Percentiles rank a stretch among this genome's conserved stretches.
Conservation (phyloP, 2,888 invertebrate species). For the Andrena praecox region DNA sequence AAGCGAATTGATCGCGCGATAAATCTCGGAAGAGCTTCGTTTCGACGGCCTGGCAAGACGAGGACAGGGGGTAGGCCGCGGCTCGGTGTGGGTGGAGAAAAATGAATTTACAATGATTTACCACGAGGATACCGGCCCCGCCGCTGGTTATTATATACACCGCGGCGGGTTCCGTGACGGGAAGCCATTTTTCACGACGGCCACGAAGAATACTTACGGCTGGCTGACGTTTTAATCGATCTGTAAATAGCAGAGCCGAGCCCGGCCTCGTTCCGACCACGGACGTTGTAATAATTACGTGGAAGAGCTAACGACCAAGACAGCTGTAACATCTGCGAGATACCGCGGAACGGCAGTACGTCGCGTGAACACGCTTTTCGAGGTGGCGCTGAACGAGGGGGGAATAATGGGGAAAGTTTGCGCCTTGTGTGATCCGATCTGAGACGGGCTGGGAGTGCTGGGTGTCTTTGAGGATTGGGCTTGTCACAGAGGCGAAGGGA, state of each 20-base stretch:
- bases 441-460: background rate
- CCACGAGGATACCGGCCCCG: slow-evolving; percentile 75
- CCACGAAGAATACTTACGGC: slow-evolving; percentile 76
- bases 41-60: slow-evolving; percentile 40
- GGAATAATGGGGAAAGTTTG: slow-evolving; percentile 18
- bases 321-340: background rate
- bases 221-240: slow-evolving; percentile 79
- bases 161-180: slow-evolving; percentile 74
- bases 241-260: slow-evolving; percentile 65
- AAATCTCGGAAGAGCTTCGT: slow-evolving; percentile 57
- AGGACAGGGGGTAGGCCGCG: background rate
- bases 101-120: slow-evolving; percentile 79
- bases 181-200: slow-evolving; percentile 76
- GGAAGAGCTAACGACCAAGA: slow-evolving; percentile 1
- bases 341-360: background rate
- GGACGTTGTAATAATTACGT: slow-evolving; percentile 55
- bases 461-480: background rate
- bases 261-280: slow-evolving; percentile 43
- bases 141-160: slow-evolving; percentile 71
- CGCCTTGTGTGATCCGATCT: slow-evolving; percentile 5
- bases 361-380: slow-evolving; percentile 4
- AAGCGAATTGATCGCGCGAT: slow-evolving; percentile 35
- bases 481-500: background rate
- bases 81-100: slow-evolving; percentile 37
- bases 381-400: background rate